These are phyloP conservation scores for Holocentrus rufus DNA, from an alignment of 2,797 vertebrate genomes.

Conservation along the genomic window DNA sequence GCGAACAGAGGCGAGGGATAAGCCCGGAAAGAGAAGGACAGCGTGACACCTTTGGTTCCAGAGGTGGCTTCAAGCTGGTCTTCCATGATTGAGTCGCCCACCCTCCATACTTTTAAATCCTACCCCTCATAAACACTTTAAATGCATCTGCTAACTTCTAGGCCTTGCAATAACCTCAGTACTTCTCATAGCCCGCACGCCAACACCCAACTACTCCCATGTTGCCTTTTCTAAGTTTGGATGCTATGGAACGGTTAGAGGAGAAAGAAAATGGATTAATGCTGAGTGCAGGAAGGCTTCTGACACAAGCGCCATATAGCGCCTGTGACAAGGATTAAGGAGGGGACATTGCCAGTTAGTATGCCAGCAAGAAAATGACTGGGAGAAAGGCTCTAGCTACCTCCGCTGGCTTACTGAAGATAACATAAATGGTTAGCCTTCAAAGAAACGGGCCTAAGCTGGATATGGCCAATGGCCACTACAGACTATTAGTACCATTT, in stretches of 20 bases:
- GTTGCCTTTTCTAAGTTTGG: slow-evolving; percentile 18
- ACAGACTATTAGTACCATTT: slow-evolving; percentile 2
- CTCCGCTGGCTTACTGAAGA: slow-evolving; percentile 40
- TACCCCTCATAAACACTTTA: slow-evolving; percentile 20
- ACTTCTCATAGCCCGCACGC: slow-evolving; percentile 34
- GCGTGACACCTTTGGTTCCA: slow-evolving; percentile 65
- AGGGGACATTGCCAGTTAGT: slow-evolving; percentile 11
- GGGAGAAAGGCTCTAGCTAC: slow-evolving; percentile 8
- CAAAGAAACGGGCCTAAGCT: slow-evolving; percentile 13
- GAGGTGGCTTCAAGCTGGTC: slow-evolving; percentile 51
- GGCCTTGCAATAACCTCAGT: slow-evolving; percentile 20
- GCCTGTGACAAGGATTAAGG: slow-evolving; percentile 21
- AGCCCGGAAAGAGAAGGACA: slow-evolving; percentile 64
- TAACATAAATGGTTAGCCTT: slow-evolving; percentile 31
- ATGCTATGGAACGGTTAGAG: slow-evolving; percentile 18
- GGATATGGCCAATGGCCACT: slow-evolving; percentile 1
- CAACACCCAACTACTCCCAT: background rate
- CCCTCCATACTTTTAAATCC: slow-evolving; percentile 48
- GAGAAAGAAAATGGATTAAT: slow-evolving; percentile 38
- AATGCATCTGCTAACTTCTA: slow-evolving; percentile 12
- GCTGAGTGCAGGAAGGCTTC: slow-evolving; percentile 24
- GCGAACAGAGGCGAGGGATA: slow-evolving; percentile 51
- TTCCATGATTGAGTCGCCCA: slow-evolving; percentile 48
- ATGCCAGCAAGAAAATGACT: slow-evolving; percentile 19
- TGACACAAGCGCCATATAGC: slow-evolving; percentile 15